Percentiles rank a stretch among this genome's conserved stretches.
Conservation (phyloP, 2,797 vertebrate species). For the Molothrus ater region DNA sequence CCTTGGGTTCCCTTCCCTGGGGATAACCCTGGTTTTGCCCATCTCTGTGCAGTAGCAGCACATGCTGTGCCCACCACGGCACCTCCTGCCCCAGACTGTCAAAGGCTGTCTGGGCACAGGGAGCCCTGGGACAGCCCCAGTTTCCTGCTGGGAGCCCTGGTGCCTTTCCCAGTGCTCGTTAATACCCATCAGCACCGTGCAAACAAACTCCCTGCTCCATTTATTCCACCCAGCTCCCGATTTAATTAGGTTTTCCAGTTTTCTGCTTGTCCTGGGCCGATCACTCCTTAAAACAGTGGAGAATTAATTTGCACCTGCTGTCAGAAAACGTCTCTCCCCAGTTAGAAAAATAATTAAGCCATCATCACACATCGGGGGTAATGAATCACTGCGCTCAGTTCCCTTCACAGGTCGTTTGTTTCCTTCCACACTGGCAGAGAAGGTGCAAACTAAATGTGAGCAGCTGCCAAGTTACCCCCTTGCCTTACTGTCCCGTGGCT, state of each 20-base stretch:
- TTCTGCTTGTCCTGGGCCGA: constrained; percentile 78
- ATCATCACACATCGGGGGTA: constrained; percentile 82
- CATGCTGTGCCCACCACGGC: accelerated
- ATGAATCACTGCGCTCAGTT: constrained; percentile 74
- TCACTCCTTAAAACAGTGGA: constrained; percentile 79
- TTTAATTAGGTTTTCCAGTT: constrained; percentile 84
- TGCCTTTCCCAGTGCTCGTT: constrained; percentile 65
- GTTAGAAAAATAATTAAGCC: constrained; percentile 81
- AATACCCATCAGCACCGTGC: constrained; percentile 74
- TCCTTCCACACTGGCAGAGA: constrained; percentile 63
- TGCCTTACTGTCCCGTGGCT: background rate
- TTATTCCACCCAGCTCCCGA: constrained; percentile 77
- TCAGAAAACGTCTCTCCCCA: constrained; percentile 77
- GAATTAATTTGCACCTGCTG: constrained; percentile 84
- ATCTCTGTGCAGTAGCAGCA: background rate
- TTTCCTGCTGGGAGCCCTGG: background rate
- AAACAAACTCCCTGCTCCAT: constrained; percentile 79
- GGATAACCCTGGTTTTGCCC: background rate
- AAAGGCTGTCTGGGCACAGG: accelerated
- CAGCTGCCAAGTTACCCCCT: constrained; percentile 31
- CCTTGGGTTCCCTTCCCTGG: background rate
- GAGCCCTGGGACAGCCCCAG: background rate
- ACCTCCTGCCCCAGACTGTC: background rate
- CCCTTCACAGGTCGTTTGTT: constrained; percentile 77
- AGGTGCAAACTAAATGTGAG: constrained; percentile 69